Percentiles rank a stretch among this genome's conserved stretches.
phyloP scores from a whole-genome alignment of 2,797 vertebrate species.

The Tenualosa thibaudeaui region DNA sequence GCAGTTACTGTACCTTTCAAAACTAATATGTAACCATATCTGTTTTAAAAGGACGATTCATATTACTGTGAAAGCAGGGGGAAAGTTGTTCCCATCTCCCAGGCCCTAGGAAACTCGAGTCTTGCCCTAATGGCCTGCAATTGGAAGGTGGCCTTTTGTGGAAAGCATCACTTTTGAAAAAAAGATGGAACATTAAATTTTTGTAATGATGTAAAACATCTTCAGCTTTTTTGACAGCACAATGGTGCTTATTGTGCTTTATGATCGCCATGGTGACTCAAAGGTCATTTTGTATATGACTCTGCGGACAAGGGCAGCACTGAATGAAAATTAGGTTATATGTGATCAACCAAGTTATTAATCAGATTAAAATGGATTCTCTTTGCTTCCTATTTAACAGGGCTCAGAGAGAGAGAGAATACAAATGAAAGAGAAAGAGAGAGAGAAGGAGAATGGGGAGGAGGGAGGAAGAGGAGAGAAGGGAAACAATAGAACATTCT shows the following conservation, averaged over 20 bases:
- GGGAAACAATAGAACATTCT: slow-evolving; percentile 70
- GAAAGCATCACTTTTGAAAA: slow-evolving; percentile 89
- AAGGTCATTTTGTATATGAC: slow-evolving; percentile 98
- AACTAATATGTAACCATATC: slow-evolving; percentile 99
- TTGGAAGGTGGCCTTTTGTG: slow-evolving; percentile 94
- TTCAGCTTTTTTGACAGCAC: slow-evolving; percentile 92
- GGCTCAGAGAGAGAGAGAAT: slow-evolving; percentile 63
- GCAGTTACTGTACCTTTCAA: slow-evolving; percentile 95
- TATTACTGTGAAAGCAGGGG: slow-evolving; percentile 92
- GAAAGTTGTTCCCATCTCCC: slow-evolving; percentile 92
- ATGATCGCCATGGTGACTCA: slow-evolving; percentile 90
- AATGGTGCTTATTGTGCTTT: slow-evolving; percentile 97
- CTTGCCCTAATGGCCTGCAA: slow-evolving; percentile 92
- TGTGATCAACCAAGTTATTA: slow-evolving; percentile 99
- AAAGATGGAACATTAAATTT: slow-evolving; percentile 85
- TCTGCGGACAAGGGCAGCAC: slow-evolving; percentile 92
- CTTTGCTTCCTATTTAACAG: slow-evolving; percentile 85
- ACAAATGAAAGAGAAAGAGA: slow-evolving; percentile 48
- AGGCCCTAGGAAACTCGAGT: slow-evolving; percentile 89
- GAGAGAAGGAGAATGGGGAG: slow-evolving; percentile 35
- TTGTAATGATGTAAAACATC: slow-evolving; percentile 98
- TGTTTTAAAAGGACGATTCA: slow-evolving; percentile 99
- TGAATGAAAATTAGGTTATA: slow-evolving; percentile 99
- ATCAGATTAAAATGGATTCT: slow-evolving; percentile 99
- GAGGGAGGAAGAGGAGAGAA: not conserved